phyloP scores from a whole-genome alignment of 2,797 vertebrate genomes.

The Siniperca obscura region DNA sequence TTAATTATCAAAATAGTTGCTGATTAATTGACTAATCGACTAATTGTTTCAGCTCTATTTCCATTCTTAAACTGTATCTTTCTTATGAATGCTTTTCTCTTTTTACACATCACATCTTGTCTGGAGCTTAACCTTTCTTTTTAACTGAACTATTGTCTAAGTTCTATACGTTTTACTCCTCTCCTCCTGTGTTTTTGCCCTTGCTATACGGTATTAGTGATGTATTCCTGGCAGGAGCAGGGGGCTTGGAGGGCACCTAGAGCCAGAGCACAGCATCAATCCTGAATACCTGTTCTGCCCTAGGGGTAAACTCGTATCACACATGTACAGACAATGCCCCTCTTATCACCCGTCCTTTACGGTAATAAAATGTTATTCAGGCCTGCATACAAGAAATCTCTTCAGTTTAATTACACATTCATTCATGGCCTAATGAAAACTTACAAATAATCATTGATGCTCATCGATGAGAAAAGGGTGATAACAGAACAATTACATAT shows the following conservation, averaged over 20 bases:
- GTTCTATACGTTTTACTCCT: neutral
- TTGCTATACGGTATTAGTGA: conserved; percentile 47
- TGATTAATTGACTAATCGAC: too few relatives aligned
- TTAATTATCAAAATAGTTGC: neutral
- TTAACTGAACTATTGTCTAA: neutral
- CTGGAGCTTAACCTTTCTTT: neutral
- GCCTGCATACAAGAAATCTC: neutral
- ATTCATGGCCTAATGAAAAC: neutral
- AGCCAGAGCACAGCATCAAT: conserved; percentile 62
- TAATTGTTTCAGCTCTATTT: neutral
- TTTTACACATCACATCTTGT: neutral
- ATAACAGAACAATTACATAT: neutral
- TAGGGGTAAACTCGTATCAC: conserved; percentile 42
- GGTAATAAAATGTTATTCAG: conserved; percentile 4
- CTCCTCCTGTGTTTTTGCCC: conserved; percentile 30
- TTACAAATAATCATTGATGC: neutral
- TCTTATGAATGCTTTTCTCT: neutral
- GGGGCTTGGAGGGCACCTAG: conserved; percentile 49
- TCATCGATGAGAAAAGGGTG: neutral
- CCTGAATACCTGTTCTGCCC: conserved; percentile 39
- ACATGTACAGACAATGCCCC: conserved; percentile 36
- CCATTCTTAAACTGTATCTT: neutral
- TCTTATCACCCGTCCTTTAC: conserved; percentile 9
- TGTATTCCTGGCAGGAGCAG: conserved; percentile 55
- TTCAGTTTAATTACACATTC: neutral